These are phyloP conservation scores for Corvus hawaiiensis DNA, from an alignment of 2,113 vertebrate genomes.

Conservation along the genomic window DNA sequence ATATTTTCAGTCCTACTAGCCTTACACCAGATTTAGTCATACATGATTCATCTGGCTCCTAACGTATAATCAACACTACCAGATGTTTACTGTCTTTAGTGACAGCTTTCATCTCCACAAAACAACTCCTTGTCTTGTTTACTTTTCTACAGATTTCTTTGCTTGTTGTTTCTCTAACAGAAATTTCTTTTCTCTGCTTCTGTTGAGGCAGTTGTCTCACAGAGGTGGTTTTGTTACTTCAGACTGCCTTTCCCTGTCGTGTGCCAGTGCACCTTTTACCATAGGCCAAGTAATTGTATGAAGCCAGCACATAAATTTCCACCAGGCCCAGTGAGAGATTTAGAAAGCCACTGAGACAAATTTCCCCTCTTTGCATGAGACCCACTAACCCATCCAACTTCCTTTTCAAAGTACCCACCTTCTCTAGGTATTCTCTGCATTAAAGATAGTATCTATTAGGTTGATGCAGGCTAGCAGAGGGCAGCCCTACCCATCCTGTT, in stretches of 20 bases:
- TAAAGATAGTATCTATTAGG: not conserved
- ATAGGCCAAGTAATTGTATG: not conserved
- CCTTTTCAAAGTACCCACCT: not conserved
- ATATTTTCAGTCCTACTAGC: not conserved
- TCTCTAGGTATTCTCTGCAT: not conserved
- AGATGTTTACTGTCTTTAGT: conserved; percentile 25
- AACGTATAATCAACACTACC: not conserved
- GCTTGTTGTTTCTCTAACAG: not conserved
- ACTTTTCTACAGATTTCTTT: not conserved
- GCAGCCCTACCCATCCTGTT: conserved; percentile 46
- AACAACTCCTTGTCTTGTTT: not conserved
- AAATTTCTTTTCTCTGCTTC: not conserved
- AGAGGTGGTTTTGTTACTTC: not conserved
- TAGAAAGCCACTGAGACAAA: not conserved
- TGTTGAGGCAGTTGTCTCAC: not conserved
- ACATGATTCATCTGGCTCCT: conserved; percentile 11
- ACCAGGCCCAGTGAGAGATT: not conserved
- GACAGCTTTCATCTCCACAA: not conserved
- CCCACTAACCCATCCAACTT: not conserved
- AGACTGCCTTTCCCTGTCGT: not conserved
- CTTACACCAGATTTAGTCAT: conserved; percentile 3
- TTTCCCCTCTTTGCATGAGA: not conserved
- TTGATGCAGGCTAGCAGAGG: not conserved
- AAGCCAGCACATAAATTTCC: not conserved
- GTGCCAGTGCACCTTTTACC: not conserved